Evolutionary conservation across 2,888 invertebrate species (phyloP).

Genomic region (Selenia dentaria): DNA sequence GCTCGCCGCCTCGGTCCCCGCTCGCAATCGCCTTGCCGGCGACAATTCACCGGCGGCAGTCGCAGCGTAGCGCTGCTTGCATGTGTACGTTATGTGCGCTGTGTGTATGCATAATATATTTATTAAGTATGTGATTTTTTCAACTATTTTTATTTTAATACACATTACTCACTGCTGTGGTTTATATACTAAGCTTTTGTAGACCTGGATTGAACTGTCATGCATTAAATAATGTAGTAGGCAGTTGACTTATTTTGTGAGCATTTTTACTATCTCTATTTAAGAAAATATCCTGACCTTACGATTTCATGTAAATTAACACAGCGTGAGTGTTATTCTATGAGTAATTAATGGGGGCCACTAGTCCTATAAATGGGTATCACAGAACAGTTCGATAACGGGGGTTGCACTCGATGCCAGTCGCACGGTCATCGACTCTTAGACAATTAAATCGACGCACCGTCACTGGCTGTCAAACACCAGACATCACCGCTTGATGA

Average conservation of each 20-base stretch:
- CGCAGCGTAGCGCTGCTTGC: conserved; percentile 30
- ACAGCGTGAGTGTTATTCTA: background rate
- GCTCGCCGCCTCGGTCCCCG: background rate
- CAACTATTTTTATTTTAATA: too few species aligned
- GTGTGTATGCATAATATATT: too few species aligned
- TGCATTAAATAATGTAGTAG: too few species aligned
- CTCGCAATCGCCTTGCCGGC: background rate
- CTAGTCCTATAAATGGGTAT: conserved; percentile 31
- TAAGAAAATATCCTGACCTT: too few species aligned
- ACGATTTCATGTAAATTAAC: background rate
- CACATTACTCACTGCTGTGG: too few species aligned
- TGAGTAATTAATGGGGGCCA: conserved; percentile 13
- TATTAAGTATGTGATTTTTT: too few species aligned
- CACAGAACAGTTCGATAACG: conserved; percentile 31
- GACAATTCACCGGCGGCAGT: conserved; percentile 18
- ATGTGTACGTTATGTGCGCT: conserved; percentile 35
- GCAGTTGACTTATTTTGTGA: too few species aligned
- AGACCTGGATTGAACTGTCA: too few species aligned
- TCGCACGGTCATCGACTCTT: conserved; percentile 72
- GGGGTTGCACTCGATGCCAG: conserved; percentile 47
- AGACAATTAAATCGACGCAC: conserved; percentile 66
- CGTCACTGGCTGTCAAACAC: conserved; percentile 45
- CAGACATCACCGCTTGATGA: conserved; percentile 38
- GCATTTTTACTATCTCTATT: too few species aligned
- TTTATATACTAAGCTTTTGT: too few species aligned